Percentiles rank a stretch among this genome's conserved stretches.
phyloP scores from a whole-genome alignment of 2,797 vertebrate species.

The Danio choprae region DNA sequence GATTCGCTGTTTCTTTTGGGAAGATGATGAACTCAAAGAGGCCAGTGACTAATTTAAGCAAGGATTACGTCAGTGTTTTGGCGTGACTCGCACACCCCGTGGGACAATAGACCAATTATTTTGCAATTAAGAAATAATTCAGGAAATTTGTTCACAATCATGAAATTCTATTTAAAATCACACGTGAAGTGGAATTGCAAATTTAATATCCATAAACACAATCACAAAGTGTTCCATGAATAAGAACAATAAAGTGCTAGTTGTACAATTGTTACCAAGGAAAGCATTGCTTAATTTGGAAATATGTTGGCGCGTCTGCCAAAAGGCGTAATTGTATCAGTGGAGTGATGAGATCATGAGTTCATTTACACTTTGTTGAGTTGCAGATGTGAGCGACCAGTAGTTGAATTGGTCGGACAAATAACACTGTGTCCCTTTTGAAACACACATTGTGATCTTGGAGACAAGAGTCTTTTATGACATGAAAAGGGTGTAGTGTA shows the following conservation, averaged over 20 bases:
- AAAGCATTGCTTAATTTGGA: constrained; percentile 63
- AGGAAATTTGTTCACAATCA: background rate
- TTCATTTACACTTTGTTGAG: constrained; percentile 64
- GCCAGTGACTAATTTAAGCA: constrained; percentile 60
- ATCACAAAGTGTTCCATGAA: constrained; percentile 43
- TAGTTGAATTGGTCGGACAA: constrained; percentile 55
- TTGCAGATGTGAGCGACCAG: constrained; percentile 67
- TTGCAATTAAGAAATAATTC: background rate
- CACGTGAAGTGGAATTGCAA: constrained; percentile 23
- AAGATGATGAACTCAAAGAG: constrained; percentile 73
- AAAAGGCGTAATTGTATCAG: constrained; percentile 63
- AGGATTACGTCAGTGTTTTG: constrained; percentile 40
- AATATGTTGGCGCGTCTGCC: constrained; percentile 60
- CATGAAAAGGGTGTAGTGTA: constrained; percentile 10
- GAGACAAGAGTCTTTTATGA: constrained; percentile 10
- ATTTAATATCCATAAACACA: constrained; percentile 24
- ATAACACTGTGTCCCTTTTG: constrained; percentile 37
- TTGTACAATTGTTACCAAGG: constrained; percentile 63
- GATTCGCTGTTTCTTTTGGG: constrained; percentile 75
- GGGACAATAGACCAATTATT: background rate
- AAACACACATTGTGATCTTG: constrained; percentile 36
- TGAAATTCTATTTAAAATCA: background rate
- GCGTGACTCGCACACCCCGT: constrained; percentile 4
- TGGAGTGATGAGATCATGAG: constrained; percentile 70
- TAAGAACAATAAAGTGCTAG: constrained; percentile 45